Percentiles rank a stretch among this genome's conserved stretches.
These are phyloP conservation scores for Melinopterus prodromus DNA, from an alignment of 2,888 invertebrate species.

Conservation along the genomic window DNA sequence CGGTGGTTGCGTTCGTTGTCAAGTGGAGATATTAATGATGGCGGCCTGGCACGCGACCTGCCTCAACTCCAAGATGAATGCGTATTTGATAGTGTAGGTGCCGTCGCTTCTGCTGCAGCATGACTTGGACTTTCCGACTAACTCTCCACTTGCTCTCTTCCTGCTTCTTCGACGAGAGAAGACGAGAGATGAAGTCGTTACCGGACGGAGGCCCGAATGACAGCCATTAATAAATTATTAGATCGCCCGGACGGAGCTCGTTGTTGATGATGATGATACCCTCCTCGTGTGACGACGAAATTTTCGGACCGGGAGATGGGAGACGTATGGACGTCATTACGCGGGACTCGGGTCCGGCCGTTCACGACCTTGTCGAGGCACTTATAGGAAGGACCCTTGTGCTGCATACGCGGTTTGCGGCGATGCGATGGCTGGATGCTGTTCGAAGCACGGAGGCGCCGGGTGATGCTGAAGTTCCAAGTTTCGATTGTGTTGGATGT, in stretches of 20 bases:
- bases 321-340: slow-evolving; percentile 45
- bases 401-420: neutral
- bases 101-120: slow-evolving; percentile 41
- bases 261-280: slow-evolving; percentile 42
- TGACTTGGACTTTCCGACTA: slow-evolving; percentile 48
- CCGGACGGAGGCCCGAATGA: slow-evolving; percentile 44
- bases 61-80: slow-evolving; percentile 51
- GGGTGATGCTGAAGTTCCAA: neutral
- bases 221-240: slow-evolving; percentile 48
- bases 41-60: slow-evolving; percentile 50
- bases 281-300: slow-evolving; percentile 35
- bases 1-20: slow-evolving; percentile 35
- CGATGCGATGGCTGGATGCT: neutral
- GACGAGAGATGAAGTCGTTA: slow-evolving; percentile 47
- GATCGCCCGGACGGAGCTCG: slow-evolving; percentile 34
- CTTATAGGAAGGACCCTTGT: neutral
- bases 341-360: slow-evolving; percentile 36
- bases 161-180: slow-evolving; percentile 7
- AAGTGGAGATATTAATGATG: slow-evolving; percentile 45
- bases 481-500: too few relatives aligned
- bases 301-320: neutral
- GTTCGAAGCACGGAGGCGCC: neutral
- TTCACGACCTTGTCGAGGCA: slow-evolving; percentile 40
- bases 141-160: slow-evolving; percentile 9
- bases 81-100: slow-evolving; percentile 48